Evolutionary conservation across 2,888 invertebrate genomes (phyloP), one percentile per base, ranked within the genome.

Genomic region (Dasypolia templi): DNA sequence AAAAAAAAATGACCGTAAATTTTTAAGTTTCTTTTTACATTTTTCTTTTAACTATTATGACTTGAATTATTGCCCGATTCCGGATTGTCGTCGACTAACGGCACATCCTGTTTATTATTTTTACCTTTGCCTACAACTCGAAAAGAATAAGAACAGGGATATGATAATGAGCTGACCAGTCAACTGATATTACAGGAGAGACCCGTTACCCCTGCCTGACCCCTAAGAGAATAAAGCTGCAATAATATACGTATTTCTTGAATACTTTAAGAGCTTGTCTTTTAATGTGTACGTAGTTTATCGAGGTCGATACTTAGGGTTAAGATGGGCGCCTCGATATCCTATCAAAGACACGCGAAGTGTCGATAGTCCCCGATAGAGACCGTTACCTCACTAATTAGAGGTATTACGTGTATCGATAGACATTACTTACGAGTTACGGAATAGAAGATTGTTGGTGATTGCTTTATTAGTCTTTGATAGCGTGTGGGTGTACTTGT

Each of bases 331-430:
- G 75, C 85, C 86, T 82, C 82, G 90, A 90, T 91, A 90, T 84
- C 85, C 85, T 89, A 89, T 90, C 91, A 78, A 86, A 85, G 88
- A 87, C 87, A 85, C 84, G 80, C 84, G 79, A 87, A 88, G 91
- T 90, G 91, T 90, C 87, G 89, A 89, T 89, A 87, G 85, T 77
- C 75, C 86, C 84, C 86, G 76, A 71, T 82, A 77, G 77, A 80
- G 82, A 85, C 90, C 86, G 87, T 87, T 88, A 86, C 77, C 69
- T 87, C 85, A 87, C 87, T 92, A 92, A 92, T 92, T 92, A 91
- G 87, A 85, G 82, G 84, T 86, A 89, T 88, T 87, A 90, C 88
- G 86, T 89, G 86, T 88, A 62, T 71, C 81, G 75, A 88, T 89
- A 79, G 86, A 85, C 84, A 86, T 77, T 85, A 66, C 56, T 59